Base-by-base conservation (phyloP, 2,797 vertebrate genomes). In the Antrozous pallidus region DNA sequence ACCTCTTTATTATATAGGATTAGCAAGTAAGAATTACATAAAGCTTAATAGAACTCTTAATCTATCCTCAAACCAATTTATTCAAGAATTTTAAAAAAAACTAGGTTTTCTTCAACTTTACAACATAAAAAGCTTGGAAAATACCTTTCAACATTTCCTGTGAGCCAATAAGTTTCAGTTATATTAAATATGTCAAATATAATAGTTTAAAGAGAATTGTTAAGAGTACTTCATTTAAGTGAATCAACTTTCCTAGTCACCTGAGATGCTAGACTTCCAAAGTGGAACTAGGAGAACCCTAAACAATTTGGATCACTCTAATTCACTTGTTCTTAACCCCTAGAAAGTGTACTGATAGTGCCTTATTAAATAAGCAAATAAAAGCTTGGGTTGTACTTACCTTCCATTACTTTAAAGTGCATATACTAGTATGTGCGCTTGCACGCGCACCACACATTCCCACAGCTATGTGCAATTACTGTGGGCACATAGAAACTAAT, bases 21-120 rank as follows among this genome's bases (percentile, higher is more conserved):
- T 56, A 71, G 54, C 54, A 73, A 40, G n/a, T 65, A 40, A 85
- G 67, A 84, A 89, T 5, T 49, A 47, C 4, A 67, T 49, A 74
- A 82, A 33, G 38, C 47, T 71, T 69, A 86, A 82, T 2, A 61
- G 33, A 83, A 95, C 38, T 84, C 65, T 36, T 88, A 31, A 79
- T 54, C 28, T 80, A 31, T 67, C 18, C 26, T 20, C 18, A 74
- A 87, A 79, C 51, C 38, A 61, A 63, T 38, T 24, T 80, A 11
- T 54, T 31, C 54, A 88, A 33, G 12, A 84, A 38, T 73, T 83
- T 79, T 7, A 14, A 14, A 20, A 73, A 73, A 67, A 65, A 5
- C 70, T 73, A 71, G n/a, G 45, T 77, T 77, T 88, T 86, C 45
- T 42, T 93, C 70, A 51, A 51, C 61, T 93, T 70, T 61, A 92